These are phyloP conservation scores for Rhegmatorhina hoffmannsi DNA, from an alignment of 2,113 vertebrate species.

Conservation along the genomic window DNA sequence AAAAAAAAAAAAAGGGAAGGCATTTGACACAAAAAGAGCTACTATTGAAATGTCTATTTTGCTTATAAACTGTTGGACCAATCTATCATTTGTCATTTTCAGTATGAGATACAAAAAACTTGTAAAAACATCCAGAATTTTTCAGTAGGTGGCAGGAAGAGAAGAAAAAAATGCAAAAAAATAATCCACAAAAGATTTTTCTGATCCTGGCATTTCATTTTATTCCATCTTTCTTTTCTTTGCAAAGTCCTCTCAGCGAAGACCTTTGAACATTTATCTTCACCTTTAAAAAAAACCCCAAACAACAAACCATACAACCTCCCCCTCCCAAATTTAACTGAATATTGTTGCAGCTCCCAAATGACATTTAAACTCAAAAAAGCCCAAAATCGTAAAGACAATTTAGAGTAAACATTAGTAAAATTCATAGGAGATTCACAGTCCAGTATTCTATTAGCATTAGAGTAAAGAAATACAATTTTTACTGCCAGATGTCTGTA, in stretches of 20 bases:
- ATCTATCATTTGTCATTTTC: not conserved
- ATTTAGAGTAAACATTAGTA: not conserved
- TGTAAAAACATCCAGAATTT: not conserved
- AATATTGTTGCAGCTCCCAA: not conserved
- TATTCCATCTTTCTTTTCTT: not conserved
- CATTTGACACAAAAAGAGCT: not conserved
- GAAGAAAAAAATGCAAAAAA: not conserved
- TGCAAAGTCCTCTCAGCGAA: not conserved
- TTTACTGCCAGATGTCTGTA: not conserved
- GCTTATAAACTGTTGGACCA: not conserved
- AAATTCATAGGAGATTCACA: not conserved
- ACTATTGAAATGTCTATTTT: not conserved
- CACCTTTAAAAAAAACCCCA: not conserved
- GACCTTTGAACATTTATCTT: not conserved
- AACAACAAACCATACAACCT: not conserved
- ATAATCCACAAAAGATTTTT: not conserved
- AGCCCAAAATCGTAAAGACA: not conserved
- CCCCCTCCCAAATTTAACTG: rapidly evolving
- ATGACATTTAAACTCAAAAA: not conserved
- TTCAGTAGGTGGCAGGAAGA: not conserved
- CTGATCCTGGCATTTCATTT: not conserved
- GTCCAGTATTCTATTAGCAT: not conserved
- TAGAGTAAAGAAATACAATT: not conserved
- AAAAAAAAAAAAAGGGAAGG: not conserved
- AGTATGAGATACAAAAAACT: not conserved